A percentile compares a stretch with the other conserved stretches of the same genome.
phyloP scores from a whole-genome alignment of 2,888 invertebrate species.

The Lithophane semibrunnea region DNA sequence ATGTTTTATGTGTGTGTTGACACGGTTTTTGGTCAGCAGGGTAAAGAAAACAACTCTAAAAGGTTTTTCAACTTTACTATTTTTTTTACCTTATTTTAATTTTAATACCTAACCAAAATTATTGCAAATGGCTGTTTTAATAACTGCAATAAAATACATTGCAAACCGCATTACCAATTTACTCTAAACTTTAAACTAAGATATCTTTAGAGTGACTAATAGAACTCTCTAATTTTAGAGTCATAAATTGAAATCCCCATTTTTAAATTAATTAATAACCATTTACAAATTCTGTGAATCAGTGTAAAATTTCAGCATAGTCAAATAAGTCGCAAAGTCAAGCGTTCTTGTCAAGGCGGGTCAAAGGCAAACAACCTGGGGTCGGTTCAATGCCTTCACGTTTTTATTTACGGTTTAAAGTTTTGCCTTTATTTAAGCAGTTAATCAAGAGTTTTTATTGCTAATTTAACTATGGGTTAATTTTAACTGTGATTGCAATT shows the following conservation, averaged over 20 bases:
- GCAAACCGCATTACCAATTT: no score
- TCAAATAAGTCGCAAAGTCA: slow-evolving; percentile 34
- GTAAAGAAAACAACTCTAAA: slow-evolving; percentile 35
- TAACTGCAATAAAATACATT: neutral
- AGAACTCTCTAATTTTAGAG: neutral
- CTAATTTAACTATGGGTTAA: slow-evolving; percentile 45
- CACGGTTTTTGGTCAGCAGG: slow-evolving; percentile 36
- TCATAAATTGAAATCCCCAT: no score
- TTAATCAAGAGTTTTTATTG: slow-evolving; percentile 60
- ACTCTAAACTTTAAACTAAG: neutral
- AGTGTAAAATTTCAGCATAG: slow-evolving; percentile 29
- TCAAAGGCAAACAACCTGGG: slow-evolving; percentile 77
- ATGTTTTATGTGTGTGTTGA: slow-evolving; percentile 53
- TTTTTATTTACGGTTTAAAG: slow-evolving; percentile 67
- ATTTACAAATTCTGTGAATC: slow-evolving; percentile 11
- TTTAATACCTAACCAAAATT: no score
- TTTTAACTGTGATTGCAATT: slow-evolving; percentile 29
- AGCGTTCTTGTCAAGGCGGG: slow-evolving; percentile 68
- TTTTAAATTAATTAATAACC: neutral
- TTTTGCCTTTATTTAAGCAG: slow-evolving; percentile 56
- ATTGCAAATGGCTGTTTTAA: slow-evolving; percentile 7
- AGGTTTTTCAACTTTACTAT: slow-evolving; percentile 14
- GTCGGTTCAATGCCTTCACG: slow-evolving; percentile 74
- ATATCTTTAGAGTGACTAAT: neutral
- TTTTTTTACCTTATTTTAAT: neutral